Percentiles rank a stretch among this genome's conserved stretches.
Conservation (phyloP, 2,113 vertebrate genomes). For the Lonchura striata region DNA sequence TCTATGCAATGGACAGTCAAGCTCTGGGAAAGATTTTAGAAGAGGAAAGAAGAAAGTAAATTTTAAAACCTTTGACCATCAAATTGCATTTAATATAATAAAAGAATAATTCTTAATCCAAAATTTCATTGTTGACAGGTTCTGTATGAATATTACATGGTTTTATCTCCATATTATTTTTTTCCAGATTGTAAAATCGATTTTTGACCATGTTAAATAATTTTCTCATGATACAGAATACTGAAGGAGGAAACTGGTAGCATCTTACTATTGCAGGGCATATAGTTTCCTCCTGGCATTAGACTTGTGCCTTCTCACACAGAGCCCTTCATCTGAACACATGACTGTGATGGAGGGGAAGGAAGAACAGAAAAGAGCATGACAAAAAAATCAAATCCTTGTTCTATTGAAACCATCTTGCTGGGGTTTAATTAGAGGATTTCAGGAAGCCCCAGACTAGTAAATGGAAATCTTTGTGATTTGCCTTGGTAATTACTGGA, state of each 20-base stretch:
- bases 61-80: background rate
- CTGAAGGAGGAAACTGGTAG: background rate
- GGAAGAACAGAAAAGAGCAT: background rate
- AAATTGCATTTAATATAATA: background rate
- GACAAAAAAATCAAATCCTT: background rate
- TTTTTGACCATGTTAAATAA: background rate
- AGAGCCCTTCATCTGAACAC: background rate
- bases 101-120: background rate
- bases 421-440: slow-evolving; percentile 25
- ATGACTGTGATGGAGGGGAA: background rate
- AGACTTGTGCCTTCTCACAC: background rate
- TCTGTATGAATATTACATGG: background rate
- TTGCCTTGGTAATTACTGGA: slow-evolving; percentile 53
- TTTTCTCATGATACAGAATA: background rate
- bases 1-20: background rate
- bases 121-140: background rate
- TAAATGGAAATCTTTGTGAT: slow-evolving; percentile 49
- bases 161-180: background rate
- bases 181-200: background rate
- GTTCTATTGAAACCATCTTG: background rate
- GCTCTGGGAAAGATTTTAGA: background rate
- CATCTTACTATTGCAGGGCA: background rate
- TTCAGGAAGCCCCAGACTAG: slow-evolving; percentile 43
- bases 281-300: background rate
- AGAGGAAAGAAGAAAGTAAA: background rate